Percentiles rank a stretch among this genome's conserved stretches.
Evolutionary conservation across 37 sponge, comb jelly and placozoan genomes (phyloP).

Genomic region (Diacarnus erythraeanus): DNA sequence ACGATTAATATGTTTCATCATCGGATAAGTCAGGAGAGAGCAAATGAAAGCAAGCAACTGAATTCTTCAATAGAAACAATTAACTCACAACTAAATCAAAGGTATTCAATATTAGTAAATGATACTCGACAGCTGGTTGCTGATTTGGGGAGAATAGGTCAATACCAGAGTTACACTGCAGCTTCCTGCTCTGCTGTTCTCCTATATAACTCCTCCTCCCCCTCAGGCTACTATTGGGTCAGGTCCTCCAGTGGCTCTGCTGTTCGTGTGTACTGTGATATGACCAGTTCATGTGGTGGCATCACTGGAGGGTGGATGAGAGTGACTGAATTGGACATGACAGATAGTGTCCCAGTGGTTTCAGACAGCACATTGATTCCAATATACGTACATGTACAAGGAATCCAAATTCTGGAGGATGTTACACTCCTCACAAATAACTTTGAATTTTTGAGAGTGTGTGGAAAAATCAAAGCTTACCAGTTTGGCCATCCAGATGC

Average conservation of each 20-base stretch:
- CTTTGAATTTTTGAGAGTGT: too few relatives aligned
- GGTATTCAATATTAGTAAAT: too few relatives aligned
- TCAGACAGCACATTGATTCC: neutral
- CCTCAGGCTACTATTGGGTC: conserved; percentile 16
- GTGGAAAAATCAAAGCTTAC: too few relatives aligned
- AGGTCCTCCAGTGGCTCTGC: neutral
- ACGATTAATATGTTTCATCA: too few relatives aligned
- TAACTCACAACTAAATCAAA: too few relatives aligned
- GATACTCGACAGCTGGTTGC: neutral
- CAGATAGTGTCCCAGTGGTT: conserved; percentile 8
- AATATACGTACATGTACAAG: neutral
- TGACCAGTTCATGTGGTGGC: conserved; percentile 13
- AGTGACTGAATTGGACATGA: conserved; percentile 21
- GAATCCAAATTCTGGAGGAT: neutral
- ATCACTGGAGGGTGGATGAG: conserved; percentile 28
- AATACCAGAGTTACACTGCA: neutral
- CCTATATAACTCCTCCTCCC: neutral
- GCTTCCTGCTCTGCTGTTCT: neutral
- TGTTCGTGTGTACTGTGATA: conserved; percentile 24
- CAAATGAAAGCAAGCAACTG: too few relatives aligned
- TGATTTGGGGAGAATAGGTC: neutral
- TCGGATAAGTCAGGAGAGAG: too few relatives aligned
- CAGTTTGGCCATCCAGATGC: too few relatives aligned
- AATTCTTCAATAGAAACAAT: too few relatives aligned
- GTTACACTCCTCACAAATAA: too few relatives aligned